These are phyloP conservation scores for Hesperophylax magnus DNA, from an alignment of 1,140 invertebrate species.

Conservation along the genomic window DNA sequence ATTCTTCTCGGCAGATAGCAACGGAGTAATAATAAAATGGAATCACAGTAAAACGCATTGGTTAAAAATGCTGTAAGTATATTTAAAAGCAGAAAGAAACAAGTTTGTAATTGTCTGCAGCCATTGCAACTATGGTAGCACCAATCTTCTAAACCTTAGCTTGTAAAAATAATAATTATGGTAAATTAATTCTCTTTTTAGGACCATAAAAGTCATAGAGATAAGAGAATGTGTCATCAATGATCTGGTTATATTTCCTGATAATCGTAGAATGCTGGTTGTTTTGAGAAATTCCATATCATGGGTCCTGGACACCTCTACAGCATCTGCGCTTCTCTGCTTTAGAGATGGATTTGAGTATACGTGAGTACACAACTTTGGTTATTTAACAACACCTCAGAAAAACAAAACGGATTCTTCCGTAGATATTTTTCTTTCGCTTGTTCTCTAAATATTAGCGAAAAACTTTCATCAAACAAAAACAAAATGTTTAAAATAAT, in stretches of 20 bases:
- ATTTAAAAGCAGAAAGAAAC: neutral
- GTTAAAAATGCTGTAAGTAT: conserved; percentile 54
- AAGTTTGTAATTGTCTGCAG: neutral
- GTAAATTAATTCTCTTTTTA: conserved; percentile 49
- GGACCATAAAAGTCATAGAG: conserved; percentile 57
- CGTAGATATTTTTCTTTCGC: neutral
- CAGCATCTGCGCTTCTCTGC: conserved; percentile 41
- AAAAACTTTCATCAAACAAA: neutral
- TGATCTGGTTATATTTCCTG: conserved; percentile 59
- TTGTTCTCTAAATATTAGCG: neutral
- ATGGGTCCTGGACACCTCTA: conserved; percentile 57
- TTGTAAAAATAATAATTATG: neutral
- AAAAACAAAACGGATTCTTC: neutral
- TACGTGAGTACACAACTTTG: conserved; percentile 6
- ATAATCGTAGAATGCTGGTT: conserved; percentile 58
- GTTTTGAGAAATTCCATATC: conserved; percentile 60
- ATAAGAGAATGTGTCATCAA: conserved; percentile 60
- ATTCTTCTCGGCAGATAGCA: conserved; percentile 60
- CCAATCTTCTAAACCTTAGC: too few relatives aligned
- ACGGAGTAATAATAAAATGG: conserved; percentile 60
- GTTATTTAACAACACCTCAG: neutral
- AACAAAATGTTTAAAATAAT: neutral
- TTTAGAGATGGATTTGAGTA: conserved; percentile 48
- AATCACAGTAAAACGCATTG: conserved; percentile 52
- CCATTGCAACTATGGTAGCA: too few relatives aligned